Conservation (phyloP, 2,113 vertebrate genomes). For the Otus sunia region DNA sequence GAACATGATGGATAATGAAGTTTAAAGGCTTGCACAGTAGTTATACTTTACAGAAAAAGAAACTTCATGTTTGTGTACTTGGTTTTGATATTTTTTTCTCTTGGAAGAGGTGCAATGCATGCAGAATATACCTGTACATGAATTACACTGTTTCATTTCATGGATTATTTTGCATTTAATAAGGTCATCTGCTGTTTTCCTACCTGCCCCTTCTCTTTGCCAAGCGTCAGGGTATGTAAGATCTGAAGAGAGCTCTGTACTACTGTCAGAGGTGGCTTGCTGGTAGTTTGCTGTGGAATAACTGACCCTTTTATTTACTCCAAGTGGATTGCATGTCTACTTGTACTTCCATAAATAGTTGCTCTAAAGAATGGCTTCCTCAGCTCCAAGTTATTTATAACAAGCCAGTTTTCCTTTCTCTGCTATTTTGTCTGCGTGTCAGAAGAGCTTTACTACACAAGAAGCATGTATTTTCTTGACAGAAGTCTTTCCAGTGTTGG, state of each 20-base stretch:
- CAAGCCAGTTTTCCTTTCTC: neutral
- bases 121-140: neutral
- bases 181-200: neutral
- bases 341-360: neutral
- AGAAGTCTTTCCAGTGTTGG: neutral
- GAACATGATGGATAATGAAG: neutral
- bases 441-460: neutral
- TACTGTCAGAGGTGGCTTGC: neutral
- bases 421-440: neutral
- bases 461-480: neutral
- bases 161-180: neutral
- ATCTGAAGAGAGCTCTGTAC: neutral
- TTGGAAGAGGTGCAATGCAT: neutral
- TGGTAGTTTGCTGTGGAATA: neutral
- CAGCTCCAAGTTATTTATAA: neutral
- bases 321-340: neutral
- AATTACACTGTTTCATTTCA: neutral
- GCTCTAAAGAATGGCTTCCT: neutral
- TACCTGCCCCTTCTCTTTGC: neutral
- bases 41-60: neutral
- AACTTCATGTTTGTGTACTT: neutral
- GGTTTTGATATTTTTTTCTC: neutral
- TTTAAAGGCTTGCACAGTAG: neutral
- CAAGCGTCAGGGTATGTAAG: neutral
- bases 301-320: neutral